Evolutionary conservation across 1,140 invertebrate genomes (phyloP).

Genomic region (Euschistus heros): DNA sequence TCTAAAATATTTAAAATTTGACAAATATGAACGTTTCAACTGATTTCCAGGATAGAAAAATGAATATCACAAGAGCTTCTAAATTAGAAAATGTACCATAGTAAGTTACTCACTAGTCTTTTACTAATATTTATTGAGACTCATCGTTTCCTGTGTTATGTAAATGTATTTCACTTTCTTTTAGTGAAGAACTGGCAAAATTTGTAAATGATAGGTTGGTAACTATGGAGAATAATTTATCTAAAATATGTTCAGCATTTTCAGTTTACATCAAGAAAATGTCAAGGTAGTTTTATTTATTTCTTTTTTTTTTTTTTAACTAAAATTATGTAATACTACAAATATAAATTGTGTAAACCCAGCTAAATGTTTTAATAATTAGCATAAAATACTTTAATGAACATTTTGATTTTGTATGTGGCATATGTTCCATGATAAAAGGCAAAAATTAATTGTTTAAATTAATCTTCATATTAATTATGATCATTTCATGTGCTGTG

Average conservation of each 20-base stretch:
- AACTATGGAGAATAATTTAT: slow-evolving; percentile 53
- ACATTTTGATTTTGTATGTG: not conserved
- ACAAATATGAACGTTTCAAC: too few relatives aligned
- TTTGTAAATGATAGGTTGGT: slow-evolving; percentile 61
- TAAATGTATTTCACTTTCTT: not conserved
- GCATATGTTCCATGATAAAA: too few relatives aligned
- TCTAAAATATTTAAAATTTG: too few relatives aligned
- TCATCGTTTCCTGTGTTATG: not conserved
- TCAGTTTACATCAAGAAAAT: slow-evolving; percentile 54
- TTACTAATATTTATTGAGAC: not conserved
- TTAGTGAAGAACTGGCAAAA: slow-evolving; percentile 50
- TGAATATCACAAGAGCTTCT: not conserved
- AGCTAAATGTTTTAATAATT: not conserved
- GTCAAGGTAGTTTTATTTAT: slow-evolving; percentile 42
- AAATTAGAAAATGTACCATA: not conserved
- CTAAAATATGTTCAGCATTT: slow-evolving; percentile 53
- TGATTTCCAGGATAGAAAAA: not conserved
- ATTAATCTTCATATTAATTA: too few relatives aligned
- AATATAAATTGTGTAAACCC: not conserved
- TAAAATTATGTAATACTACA: not conserved
- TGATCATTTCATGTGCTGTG: too few relatives aligned
- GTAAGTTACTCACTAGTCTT: not conserved
- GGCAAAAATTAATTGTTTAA: too few relatives aligned
- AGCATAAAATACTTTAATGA: not conserved
- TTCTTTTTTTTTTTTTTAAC: not conserved